A percentile compares a stretch with the other conserved stretches of the same genome.
phyloP scores from a whole-genome alignment of 2,888 invertebrate genomes.

The Dorcus parallelipipedus region DNA sequence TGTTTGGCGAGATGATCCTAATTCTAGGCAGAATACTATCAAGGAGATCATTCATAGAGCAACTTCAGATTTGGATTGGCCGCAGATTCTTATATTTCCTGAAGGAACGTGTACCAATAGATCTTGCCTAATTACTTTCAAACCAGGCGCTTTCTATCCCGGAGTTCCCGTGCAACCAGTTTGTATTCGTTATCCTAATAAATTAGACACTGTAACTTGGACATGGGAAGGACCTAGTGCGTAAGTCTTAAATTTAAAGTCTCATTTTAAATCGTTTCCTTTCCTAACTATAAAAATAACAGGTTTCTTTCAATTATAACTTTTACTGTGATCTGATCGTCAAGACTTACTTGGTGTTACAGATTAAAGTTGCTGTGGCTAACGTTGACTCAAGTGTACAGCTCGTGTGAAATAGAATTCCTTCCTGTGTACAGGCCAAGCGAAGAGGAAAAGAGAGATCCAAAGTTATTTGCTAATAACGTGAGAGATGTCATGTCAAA shows the following conservation, averaged over 20 bases:
- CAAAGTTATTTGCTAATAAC: slow-evolving; percentile 85
- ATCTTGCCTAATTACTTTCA: slow-evolving; percentile 84
- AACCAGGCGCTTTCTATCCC: slow-evolving; percentile 91
- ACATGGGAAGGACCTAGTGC: slow-evolving; percentile 94
- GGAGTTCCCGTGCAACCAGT: slow-evolving; percentile 96
- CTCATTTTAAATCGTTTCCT: too few relatives aligned
- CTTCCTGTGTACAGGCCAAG: slow-evolving; percentile 87
- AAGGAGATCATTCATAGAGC: slow-evolving; percentile 83
- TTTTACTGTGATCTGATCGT: background rate
- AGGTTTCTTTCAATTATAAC: background rate
- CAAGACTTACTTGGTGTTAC: slow-evolving; percentile 32
- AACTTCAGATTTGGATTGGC: slow-evolving; percentile 83
- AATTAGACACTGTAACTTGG: slow-evolving; percentile 86
- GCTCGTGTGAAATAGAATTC: slow-evolving; percentile 86
- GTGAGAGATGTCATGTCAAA: slow-evolving; percentile 88
- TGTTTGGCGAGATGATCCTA: slow-evolving; percentile 89
- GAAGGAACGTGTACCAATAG: slow-evolving; percentile 97
- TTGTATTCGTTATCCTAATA: slow-evolving; percentile 85
- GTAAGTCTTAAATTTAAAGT: slow-evolving; percentile 57
- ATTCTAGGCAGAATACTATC: slow-evolving; percentile 87
- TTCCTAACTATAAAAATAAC: background rate
- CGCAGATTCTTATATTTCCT: slow-evolving; percentile 91
- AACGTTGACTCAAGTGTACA: slow-evolving; percentile 84
- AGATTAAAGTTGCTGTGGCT: slow-evolving; percentile 83
- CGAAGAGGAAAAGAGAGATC: slow-evolving; percentile 80